phyloP scores from a whole-genome alignment of 2,888 invertebrate genomes.

The Aricia artaxerxes region DNA sequence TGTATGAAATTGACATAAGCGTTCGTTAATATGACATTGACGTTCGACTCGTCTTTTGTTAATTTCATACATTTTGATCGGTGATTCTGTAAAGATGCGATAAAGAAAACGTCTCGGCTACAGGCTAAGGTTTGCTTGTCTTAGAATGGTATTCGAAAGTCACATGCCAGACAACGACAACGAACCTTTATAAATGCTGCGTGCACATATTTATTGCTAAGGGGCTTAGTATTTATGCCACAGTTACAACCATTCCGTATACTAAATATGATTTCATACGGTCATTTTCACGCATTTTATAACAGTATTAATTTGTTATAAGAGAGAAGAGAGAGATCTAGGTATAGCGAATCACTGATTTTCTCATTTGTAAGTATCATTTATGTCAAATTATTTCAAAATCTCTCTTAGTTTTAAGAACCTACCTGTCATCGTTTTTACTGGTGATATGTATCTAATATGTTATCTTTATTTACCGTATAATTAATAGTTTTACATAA shows the following conservation, averaged over 20 bases:
- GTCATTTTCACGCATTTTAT: slow-evolving; percentile 32
- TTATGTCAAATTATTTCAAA: neutral
- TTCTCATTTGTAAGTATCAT: slow-evolving; percentile 29
- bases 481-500: neutral
- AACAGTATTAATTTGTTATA: slow-evolving; percentile 40
- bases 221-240: slow-evolving; percentile 39
- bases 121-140: too few species aligned
- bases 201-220: neutral
- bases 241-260: slow-evolving; percentile 53
- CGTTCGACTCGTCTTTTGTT: too few species aligned
- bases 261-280: slow-evolving; percentile 41
- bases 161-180: neutral
- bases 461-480: neutral
- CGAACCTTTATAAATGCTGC: neutral
- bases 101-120: too few species aligned
- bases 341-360: neutral
- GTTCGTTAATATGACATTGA: too few species aligned
- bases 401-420: slow-evolving; percentile 31
- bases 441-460: neutral
- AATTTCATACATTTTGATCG: too few species aligned
- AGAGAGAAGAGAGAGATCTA: slow-evolving; percentile 29
- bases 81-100: too few species aligned
- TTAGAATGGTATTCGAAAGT: neutral
- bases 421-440: neutral
- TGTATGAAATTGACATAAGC: too few species aligned